A percentile compares a stretch with the other conserved stretches of the same genome.
phyloP scores from a whole-genome alignment of 2,888 invertebrate genomes.

The Beris morrisii region DNA sequence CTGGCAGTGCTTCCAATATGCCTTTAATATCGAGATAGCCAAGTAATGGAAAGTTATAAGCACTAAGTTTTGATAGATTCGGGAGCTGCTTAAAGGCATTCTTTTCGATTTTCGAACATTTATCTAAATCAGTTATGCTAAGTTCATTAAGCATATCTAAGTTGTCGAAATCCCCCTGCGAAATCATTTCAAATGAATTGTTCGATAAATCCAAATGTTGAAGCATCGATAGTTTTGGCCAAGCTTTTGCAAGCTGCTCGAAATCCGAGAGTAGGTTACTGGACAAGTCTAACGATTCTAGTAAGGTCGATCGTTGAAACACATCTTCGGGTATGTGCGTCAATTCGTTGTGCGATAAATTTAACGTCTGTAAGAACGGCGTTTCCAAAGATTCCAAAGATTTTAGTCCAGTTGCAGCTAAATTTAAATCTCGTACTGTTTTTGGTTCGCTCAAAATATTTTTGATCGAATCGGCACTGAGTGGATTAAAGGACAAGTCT shows the following conservation, averaged over 20 bases:
- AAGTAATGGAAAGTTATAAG: constrained; percentile 75
- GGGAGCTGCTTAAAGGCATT: constrained; percentile 73
- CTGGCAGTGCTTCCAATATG: constrained; percentile 72
- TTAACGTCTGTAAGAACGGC: constrained; percentile 77
- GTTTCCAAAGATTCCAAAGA: constrained; percentile 73
- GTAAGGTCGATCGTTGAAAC: constrained; percentile 76
- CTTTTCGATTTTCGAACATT: constrained; percentile 78
- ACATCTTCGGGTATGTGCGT: constrained; percentile 65
- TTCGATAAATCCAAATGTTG: constrained; percentile 76
- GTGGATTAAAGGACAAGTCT: constrained; percentile 82
- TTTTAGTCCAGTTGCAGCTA: constrained; percentile 78
- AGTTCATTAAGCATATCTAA: constrained; percentile 67
- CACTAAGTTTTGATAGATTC: constrained; percentile 69
- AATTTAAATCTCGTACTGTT: constrained; percentile 77
- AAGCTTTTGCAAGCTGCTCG: constrained; percentile 65
- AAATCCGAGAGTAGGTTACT: constrained; percentile 67
- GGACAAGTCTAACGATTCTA: constrained; percentile 78
- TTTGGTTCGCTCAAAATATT: constrained; percentile 86
- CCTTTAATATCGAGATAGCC: constrained; percentile 87
- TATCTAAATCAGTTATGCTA: constrained; percentile 67
- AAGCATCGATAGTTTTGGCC: constrained; percentile 71
- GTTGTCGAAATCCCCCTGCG: constrained; percentile 74
- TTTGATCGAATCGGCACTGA: constrained; percentile 71
- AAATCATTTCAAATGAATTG: constrained; percentile 79
- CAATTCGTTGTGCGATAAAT: constrained; percentile 77